Base-by-base conservation (phyloP, 2,888 invertebrate species). In the Leptinotarsa juncta region DNA sequence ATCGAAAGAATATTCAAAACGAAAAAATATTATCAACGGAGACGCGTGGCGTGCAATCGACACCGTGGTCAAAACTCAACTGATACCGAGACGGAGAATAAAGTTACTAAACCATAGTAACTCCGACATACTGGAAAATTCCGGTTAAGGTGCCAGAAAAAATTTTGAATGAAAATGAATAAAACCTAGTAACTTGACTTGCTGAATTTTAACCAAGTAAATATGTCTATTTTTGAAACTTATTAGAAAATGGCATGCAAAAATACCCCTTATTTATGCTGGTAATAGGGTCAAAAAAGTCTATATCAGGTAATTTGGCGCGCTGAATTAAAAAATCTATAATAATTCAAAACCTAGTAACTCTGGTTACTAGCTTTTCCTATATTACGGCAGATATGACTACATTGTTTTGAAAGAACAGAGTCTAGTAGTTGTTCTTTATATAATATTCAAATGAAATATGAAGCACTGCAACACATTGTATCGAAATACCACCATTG, bases 281-380 rank as follows among this genome's bases (percentile, higher is more conserved):
- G 51, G 16, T n/a, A 16, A 51, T 51, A 16, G 51, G 51, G 51
- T 51, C 51, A 51, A 16, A 51, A 51, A 51, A 51, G 16, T 51
- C 51, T 12, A 51, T 51, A 51, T 51, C 4, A 23, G 57, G 57
- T 57, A 57, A 23, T 20, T 57, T 57, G 18, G 18, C 4, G 57
- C 23, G 23, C 57, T 20, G 20, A 57, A 20, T 57, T 57, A 1
- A 57, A 57, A 23, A 20, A 57, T 23, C 2, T 14, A 57, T 57
- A 57, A 57, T 57, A 57, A 57, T 57, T 57, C 57, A 23, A 57
- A 57, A 57, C 18, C 10, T 57, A 57, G 57, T 57, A 23, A 20
- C 57, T 57, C 57, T 20, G 20, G 57, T 57, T 57, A 57, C 57
- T 57, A 57, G 57, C 18, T 57, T 57, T 57, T 57, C 18, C 57